These are phyloP conservation scores for Corbicula japonica DNA, from an alignment of 2,888 invertebrate species.

Conservation along the genomic window DNA sequence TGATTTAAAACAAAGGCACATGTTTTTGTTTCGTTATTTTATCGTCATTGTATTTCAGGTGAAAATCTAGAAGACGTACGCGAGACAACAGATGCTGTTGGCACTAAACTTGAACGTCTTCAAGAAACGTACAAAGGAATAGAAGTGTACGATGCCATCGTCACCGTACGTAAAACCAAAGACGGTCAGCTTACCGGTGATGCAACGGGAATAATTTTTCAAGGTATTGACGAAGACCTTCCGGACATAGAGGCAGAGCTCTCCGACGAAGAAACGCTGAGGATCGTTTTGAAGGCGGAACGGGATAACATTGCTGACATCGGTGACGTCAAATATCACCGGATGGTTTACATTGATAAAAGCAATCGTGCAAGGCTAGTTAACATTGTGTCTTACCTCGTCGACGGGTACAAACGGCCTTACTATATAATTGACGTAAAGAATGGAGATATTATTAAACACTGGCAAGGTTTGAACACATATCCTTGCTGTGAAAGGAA, in stretches of 20 bases:
- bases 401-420: slow-evolving; percentile 56
- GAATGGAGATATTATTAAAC: slow-evolving; percentile 55
- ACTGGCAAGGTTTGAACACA: slow-evolving; percentile 62
- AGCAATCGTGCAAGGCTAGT: slow-evolving; percentile 43
- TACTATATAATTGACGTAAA: slow-evolving; percentile 70
- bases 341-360: slow-evolving; percentile 40
- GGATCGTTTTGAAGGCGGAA: slow-evolving; percentile 36
- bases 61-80: slow-evolving; percentile 38
- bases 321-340: slow-evolving; percentile 9
- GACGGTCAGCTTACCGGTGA: slow-evolving; percentile 60
- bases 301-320: slow-evolving; percentile 35
- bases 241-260: slow-evolving; percentile 31
- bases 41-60: slow-evolving; percentile 14
- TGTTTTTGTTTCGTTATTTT: too few relatives aligned
- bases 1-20: too few relatives aligned
- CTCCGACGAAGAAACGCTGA: slow-evolving; percentile 41
- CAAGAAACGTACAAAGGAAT: slow-evolving; percentile 67
- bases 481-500: slow-evolving; percentile 26
- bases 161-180: slow-evolving; percentile 63
- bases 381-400: slow-evolving; percentile 52
- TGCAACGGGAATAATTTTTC: slow-evolving; percentile 63
- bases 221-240: slow-evolving; percentile 64
- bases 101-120: slow-evolving; percentile 62
- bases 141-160: slow-evolving; percentile 65
- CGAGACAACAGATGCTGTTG: slow-evolving; percentile 55